These are phyloP conservation scores for Lithobates sylvaticus DNA, from an alignment of 2,797 vertebrate species.

Conservation along the genomic window DNA sequence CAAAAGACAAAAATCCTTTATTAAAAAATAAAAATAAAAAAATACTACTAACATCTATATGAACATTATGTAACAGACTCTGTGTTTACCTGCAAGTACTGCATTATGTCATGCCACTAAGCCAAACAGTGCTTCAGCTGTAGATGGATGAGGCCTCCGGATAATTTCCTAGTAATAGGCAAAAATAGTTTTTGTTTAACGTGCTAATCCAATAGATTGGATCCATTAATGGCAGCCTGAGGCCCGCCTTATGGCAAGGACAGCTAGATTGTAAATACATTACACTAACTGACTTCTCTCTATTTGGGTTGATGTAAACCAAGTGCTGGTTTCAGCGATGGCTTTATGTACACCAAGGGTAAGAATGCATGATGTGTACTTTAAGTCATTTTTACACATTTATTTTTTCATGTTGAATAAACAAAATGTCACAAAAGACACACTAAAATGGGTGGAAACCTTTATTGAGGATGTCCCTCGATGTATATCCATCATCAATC, in stretches of 20 bases:
- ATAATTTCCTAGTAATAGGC: constrained; percentile 12
- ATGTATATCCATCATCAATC: too few species aligned
- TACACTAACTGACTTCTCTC: not conserved
- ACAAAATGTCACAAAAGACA: not conserved
- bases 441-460: not conserved
- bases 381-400: not conserved
- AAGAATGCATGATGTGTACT: not conserved
- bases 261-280: not conserved
- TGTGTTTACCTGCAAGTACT: not conserved
- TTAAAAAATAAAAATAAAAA: too few species aligned
- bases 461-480: too few species aligned
- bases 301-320: not conserved
- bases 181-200: not conserved
- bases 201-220: not conserved
- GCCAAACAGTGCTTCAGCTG: not conserved
- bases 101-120: not conserved
- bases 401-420: not conserved
- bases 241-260: not conserved
- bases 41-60: not conserved
- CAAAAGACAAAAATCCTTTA: too few species aligned
- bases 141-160: not conserved
- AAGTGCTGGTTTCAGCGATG: not conserved
- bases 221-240: not conserved
- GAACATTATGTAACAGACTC: not conserved
- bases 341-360: not conserved